These are phyloP conservation scores for Iphiclides podalirius DNA, from an alignment of 2,888 invertebrate species.

Conservation along the genomic window DNA sequence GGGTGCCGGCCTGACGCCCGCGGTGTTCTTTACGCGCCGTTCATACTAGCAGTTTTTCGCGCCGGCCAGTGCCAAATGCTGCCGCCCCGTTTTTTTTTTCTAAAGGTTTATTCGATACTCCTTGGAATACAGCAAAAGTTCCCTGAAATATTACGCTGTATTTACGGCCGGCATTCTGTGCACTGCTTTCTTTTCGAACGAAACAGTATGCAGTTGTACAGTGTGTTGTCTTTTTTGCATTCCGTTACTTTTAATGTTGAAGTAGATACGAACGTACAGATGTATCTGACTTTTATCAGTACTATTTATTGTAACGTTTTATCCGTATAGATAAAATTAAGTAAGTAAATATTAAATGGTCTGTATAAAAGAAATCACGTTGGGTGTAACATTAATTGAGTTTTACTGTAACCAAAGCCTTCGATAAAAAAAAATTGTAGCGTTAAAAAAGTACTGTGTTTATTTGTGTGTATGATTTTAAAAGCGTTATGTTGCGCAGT, in stretches of 20 bases:
- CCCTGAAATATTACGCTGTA: constrained; percentile 17
- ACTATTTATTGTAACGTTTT: too few relatives aligned
- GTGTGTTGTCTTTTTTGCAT: not conserved
- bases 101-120: constrained; percentile 28
- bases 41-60: constrained; percentile 32
- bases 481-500: constrained; percentile 31
- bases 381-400: too few relatives aligned
- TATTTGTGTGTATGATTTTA: constrained; percentile 4
- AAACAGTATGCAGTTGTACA: too few relatives aligned
- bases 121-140: constrained; percentile 23
- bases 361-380: not conserved
- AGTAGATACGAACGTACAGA: too few relatives aligned
- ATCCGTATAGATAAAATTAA: too few relatives aligned
- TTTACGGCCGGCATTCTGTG: constrained; percentile 8
- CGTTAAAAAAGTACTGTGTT: not conserved
- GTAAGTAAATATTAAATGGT: not conserved
- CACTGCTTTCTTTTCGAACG: not conserved
- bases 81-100: constrained; percentile 29
- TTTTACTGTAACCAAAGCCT: constrained; percentile 1
- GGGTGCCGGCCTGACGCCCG: constrained; percentile 32
- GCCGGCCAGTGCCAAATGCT: constrained; percentile 36
- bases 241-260: too few relatives aligned
- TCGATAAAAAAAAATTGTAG: constrained; percentile 16
- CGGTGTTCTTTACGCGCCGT: constrained; percentile 26
- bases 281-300: too few relatives aligned